These are phyloP conservation scores for Cydia amplana DNA, from an alignment of 1,140 invertebrate genomes.

Conservation along the genomic window DNA sequence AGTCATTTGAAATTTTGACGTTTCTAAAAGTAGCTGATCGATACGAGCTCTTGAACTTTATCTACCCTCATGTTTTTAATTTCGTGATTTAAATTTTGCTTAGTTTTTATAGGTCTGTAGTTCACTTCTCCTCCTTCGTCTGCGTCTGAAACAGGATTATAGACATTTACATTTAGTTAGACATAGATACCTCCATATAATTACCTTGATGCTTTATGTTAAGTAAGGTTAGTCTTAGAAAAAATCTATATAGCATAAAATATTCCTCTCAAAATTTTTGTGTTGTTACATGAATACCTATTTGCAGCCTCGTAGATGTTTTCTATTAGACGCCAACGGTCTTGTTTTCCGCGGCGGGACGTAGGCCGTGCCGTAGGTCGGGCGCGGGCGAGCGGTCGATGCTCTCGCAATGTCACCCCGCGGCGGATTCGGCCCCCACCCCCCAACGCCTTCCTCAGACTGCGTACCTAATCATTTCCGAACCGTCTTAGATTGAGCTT, in stretches of 20 bases:
- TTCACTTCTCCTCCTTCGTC: not conserved
- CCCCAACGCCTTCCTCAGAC: slow-evolving; percentile 42
- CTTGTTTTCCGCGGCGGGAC: slow-evolving; percentile 48
- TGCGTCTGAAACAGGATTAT: not conserved
- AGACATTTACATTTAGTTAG: not conserved
- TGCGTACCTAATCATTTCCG: slow-evolving; percentile 58
- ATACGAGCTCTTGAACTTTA: not conserved
- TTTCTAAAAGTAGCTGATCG: not conserved
- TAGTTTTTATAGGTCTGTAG: slow-evolving; percentile 10
- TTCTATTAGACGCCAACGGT: slow-evolving; percentile 35
- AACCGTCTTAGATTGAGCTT: slow-evolving; percentile 45
- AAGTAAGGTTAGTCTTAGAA: not conserved
- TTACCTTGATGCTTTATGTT: not conserved
- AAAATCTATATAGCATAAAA: not conserved
- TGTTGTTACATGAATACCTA: not conserved
- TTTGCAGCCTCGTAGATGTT: not conserved
- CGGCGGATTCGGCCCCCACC: slow-evolving; percentile 51
- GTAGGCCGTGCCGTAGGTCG: slow-evolving; percentile 67
- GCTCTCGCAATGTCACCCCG: slow-evolving; percentile 73
- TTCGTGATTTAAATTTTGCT: not conserved
- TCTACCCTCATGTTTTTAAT: not conserved
- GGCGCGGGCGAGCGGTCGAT: slow-evolving; percentile 66
- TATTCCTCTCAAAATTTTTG: not conserved
- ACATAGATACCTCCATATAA: not conserved
- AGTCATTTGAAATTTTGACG: not conserved